Evolutionary conservation across 2,113 vertebrate species (phyloP), one percentile per base, ranked within the genome.

Genomic region (Panthera leo): DNA sequence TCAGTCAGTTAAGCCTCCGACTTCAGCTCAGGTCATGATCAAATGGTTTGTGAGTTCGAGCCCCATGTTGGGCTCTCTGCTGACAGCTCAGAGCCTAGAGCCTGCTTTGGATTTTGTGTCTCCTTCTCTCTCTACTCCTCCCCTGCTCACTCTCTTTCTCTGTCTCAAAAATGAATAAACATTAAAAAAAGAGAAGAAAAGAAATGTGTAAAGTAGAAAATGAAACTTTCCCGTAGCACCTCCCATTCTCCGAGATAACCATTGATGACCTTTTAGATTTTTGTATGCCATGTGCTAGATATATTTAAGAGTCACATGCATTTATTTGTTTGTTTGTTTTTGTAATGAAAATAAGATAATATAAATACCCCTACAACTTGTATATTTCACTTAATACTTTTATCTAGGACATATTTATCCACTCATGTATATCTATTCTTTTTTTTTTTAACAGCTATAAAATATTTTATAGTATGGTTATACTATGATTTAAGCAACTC

Each of bases 391-490:
- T n/a, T 86, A 85, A 73, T 75, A 58, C 25, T 90, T 95, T 87
- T 90, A 63, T 92, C 27, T 95, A 71, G 70, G 63, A 61, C n/a
- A 55, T 63, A 63, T 82, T 93, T 90, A 67, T 42, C 5, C 55
- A 34, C 23, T 89, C 14, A 19, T 36, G 19, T 65, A 36, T 21
- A n/a, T 39, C 29, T 65, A 68, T 55, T 85, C 89, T 13, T 39
- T 75, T 93, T 75, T 93, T 18, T 78, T 91, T 93, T 87, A 82
- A 89, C 36, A 93, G 12, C 48, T 97, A 16, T 42, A 55, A 80
- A 89, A 68, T 70, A 76, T 88, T 87, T 76, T 36, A 78, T 51
- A 76, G 51, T 82, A 83, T 76, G 25, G 9, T 48, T 82, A 15
- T 83, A 82, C 3, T 13, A 5, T 86, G 58, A 75, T 93, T 92